phyloP scores from a whole-genome alignment of 2,113 vertebrate species.

The Prochilodus magdalenae region DNA sequence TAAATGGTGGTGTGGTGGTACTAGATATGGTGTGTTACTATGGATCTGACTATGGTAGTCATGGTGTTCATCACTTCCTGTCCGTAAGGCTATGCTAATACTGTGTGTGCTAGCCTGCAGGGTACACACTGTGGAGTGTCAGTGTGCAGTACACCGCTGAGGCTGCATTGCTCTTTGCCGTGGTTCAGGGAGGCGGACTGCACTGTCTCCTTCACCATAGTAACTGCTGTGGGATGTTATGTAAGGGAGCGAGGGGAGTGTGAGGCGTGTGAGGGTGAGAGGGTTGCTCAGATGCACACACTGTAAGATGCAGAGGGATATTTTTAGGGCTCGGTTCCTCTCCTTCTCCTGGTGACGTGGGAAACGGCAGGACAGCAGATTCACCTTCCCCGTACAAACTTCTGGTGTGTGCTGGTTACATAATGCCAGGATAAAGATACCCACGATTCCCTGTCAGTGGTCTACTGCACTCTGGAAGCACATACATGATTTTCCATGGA shows the following conservation, averaged over 20 bases:
- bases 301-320: constrained; percentile 13
- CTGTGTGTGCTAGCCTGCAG: too few species aligned
- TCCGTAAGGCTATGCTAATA: too few species aligned
- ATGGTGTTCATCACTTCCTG: too few species aligned
- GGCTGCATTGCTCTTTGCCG: not conserved
- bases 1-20: too few species aligned
- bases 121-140: too few species aligned
- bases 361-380: not conserved
- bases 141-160: too few species aligned
- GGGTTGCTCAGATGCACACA: not conserved
- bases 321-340: constrained; percentile 27
- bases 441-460: not conserved
- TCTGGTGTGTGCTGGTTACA: constrained; percentile 11
- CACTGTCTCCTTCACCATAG: not conserved
- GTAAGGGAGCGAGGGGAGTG: constrained; percentile 10
- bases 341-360: constrained; percentile 14
- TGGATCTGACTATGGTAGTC: too few species aligned
- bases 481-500: too few species aligned
- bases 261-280: constrained; percentile 18
- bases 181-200: not conserved
- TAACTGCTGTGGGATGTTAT: constrained; percentile 17
- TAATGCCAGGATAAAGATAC: not conserved
- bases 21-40: too few species aligned
- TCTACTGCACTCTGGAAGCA: too few species aligned
- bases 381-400: too few species aligned